A percentile compares a stretch with the other conserved stretches of the same genome.
Evolutionary conservation across 2,888 invertebrate species (phyloP).

Genomic region (Lordiphosa fenestrarum): DNA sequence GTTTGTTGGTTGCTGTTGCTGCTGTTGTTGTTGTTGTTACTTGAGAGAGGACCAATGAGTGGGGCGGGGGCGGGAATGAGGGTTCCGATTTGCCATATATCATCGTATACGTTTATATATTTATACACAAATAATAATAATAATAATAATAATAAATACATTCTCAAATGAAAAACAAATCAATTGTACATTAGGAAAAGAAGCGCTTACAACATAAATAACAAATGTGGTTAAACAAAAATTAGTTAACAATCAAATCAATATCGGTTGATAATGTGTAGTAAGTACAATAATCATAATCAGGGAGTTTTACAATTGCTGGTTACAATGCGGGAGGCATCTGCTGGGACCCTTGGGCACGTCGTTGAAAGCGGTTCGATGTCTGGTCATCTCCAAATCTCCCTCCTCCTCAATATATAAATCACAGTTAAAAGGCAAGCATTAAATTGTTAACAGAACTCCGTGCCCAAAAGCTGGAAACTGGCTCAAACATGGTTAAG

Average conservation of each 20-base stretch:
- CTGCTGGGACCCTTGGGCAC: constrained; percentile 26
- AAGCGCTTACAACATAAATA: constrained; percentile 57
- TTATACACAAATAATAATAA: constrained; percentile 15
- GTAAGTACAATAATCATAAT: constrained; percentile 6
- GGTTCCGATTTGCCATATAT: constrained; percentile 3
- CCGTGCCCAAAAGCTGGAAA: constrained; percentile 51
- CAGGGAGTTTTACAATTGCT: constrained; percentile 3
- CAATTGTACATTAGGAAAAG: constrained; percentile 1
- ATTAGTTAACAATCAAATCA: constrained; percentile 50
- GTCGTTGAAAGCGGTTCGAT: constrained; percentile 15
- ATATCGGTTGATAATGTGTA: neutral
- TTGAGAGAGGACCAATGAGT: constrained; percentile 5
- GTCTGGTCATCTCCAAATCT: constrained; percentile 9
- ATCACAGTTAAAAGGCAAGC: constrained; percentile 72
- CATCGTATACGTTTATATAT: constrained; percentile 10
- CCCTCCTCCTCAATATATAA: constrained; percentile 26
- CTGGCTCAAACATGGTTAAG: constrained; percentile 28
- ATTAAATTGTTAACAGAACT: constrained; percentile 44
- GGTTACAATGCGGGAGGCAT: neutral
- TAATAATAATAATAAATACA: constrained; percentile 9
- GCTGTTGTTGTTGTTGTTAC: constrained; percentile 3
- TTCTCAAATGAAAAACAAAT: constrained; percentile 8
- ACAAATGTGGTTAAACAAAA: constrained; percentile 62
- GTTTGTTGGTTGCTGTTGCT: constrained; percentile 5
- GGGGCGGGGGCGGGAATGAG: neutral